These are phyloP conservation scores for Callosobruchus maculatus DNA, from an alignment of 2,888 invertebrate genomes.

Conservation along the genomic window DNA sequence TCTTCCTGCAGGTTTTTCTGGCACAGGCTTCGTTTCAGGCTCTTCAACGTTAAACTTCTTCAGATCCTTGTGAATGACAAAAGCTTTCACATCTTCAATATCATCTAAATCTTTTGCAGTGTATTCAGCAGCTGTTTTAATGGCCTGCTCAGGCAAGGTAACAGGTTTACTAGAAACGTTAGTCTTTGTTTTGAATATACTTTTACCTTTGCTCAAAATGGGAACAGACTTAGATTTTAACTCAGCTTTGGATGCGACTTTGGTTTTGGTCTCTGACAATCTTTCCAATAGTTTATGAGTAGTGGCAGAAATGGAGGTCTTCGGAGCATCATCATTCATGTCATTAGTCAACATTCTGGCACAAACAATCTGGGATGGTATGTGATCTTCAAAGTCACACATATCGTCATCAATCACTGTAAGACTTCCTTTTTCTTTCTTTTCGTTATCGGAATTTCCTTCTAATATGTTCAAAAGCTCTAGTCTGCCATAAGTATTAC, in stretches of 20 bases:
- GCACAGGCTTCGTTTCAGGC: conserved; percentile 3
- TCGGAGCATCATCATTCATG: conserved; percentile 28
- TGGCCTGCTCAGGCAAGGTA: conserved; percentile 44
- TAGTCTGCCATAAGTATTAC: conserved; percentile 23
- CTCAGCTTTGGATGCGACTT: conserved; percentile 6
- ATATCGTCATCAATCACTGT: conserved; percentile 17
- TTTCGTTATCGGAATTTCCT: conserved; percentile 24
- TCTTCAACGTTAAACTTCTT: conserved; percentile 20
- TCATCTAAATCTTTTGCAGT: conserved; percentile 25
- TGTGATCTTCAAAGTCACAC: conserved; percentile 37
- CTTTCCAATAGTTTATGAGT: conserved; percentile 56
- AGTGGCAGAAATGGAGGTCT: conserved; percentile 38
- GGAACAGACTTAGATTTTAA: conserved; percentile 38
- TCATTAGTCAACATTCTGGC: conserved; percentile 32
- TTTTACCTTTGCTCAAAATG: neutral
- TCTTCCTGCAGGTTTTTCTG: conserved; percentile 11
- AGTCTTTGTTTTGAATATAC: neutral
- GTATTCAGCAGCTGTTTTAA: conserved; percentile 34
- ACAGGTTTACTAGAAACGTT: conserved; percentile 33
- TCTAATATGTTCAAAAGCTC: conserved; percentile 31
- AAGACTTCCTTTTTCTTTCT: conserved; percentile 4
- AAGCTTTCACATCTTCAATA: conserved; percentile 46
- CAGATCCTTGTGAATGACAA: conserved; percentile 41
- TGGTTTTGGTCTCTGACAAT: conserved; percentile 34
- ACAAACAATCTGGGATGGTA: conserved; percentile 35